phyloP scores from a whole-genome alignment of 2,797 vertebrate species.

The Falco peregrinus region DNA sequence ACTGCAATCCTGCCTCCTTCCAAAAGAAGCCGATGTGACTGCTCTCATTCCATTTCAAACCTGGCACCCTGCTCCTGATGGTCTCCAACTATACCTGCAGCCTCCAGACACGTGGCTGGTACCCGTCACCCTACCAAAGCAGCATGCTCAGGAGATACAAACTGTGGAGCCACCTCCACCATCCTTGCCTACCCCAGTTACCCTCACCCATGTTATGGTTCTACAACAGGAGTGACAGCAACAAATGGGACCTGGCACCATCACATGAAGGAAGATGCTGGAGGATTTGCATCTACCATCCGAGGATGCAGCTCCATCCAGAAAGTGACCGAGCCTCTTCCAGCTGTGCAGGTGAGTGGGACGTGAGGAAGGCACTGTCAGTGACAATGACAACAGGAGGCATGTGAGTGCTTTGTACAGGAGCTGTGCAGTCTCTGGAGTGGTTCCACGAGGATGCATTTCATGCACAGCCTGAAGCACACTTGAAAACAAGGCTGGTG shows the following conservation, averaged over 20 bases:
- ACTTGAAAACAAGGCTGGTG: not conserved
- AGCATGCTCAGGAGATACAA: not conserved
- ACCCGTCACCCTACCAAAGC: not conserved
- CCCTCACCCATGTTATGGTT: not conserved
- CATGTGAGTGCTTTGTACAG: not conserved
- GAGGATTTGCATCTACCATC: not conserved
- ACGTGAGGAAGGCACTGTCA: not conserved
- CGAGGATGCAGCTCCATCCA: accelerated
- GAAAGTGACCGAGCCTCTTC: not conserved
- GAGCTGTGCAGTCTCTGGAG: not conserved
- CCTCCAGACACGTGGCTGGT: not conserved
- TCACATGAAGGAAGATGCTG: not conserved
- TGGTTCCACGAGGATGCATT: not conserved
- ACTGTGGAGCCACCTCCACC: not conserved
- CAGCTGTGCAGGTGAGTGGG: not conserved
- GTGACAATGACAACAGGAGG: not conserved
- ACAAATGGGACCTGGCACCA: accelerated
- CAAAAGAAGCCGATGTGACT: not conserved
- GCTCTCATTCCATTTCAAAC: not conserved
- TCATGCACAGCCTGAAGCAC: not conserved
- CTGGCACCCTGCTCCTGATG: not conserved
- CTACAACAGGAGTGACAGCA: not conserved
- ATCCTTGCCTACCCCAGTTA: not conserved
- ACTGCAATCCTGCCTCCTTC: not conserved
- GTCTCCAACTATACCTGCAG: not conserved